These are phyloP conservation scores for Lagocephalus sceleratus DNA, from an alignment of 2,797 vertebrate species.

Conservation along the genomic window DNA sequence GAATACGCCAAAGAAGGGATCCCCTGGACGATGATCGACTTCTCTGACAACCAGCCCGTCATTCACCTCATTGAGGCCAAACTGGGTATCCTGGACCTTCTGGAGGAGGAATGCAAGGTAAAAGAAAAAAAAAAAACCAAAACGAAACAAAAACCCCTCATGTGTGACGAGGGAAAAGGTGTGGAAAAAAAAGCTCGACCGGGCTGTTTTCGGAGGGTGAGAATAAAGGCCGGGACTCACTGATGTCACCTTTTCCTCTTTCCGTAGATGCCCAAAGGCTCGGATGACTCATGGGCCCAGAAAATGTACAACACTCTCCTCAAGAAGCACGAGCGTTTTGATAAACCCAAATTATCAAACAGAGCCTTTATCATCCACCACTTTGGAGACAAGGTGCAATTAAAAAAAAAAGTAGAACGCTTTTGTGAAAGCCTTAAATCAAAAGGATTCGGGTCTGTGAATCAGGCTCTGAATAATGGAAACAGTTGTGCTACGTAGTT, in stretches of 20 bases:
- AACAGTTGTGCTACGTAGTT: conserved; percentile 20
- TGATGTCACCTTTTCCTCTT: conserved; percentile 60
- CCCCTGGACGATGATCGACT: conserved; percentile 97
- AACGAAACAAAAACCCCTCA: no score
- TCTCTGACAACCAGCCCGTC: conserved; percentile 96
- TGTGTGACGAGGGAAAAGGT: no score
- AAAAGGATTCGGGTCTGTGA: no score
- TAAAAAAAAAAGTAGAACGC: no score
- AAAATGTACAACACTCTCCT: conserved; percentile 93
- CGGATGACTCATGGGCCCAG: conserved; percentile 93
- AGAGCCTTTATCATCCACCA: conserved; percentile 94
- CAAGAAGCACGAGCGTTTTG: conserved; percentile 88
- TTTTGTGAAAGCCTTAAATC: no score
- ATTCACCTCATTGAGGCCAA: conserved; percentile 96
- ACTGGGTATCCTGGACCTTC: conserved; percentile 90
- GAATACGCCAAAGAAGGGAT: conserved; percentile 98
- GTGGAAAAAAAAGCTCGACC: no score
- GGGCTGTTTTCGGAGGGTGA: conserved; percentile 21
- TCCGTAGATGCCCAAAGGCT: conserved; percentile 95
- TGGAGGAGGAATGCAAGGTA: conserved; percentile 98
- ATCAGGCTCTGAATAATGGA: conserved; percentile 11
- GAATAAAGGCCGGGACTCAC: conserved; percentile 60
- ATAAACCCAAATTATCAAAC: conserved; percentile 94
- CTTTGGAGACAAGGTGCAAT: conserved; percentile 94
- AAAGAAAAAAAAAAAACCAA: background rate